phyloP scores from a whole-genome alignment of 2,888 invertebrate species.

The Anthophora plumipes region DNA sequence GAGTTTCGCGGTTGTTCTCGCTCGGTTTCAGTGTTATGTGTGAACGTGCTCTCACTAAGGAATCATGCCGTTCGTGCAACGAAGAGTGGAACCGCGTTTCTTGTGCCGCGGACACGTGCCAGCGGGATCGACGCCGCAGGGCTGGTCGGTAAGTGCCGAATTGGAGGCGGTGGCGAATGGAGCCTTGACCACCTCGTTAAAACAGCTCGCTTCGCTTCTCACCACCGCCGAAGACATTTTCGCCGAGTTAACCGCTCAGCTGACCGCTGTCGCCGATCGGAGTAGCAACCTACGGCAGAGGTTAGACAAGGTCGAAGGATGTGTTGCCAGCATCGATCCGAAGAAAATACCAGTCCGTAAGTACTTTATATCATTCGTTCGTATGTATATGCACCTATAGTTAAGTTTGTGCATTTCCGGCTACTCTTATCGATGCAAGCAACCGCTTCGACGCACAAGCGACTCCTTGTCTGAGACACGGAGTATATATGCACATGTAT shows the following conservation, averaged over 20 bases:
- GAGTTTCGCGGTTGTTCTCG: not conserved
- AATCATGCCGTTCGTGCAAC: constrained; percentile 94
- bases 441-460: not conserved
- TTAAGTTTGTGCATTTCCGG: not conserved
- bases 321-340: constrained; percentile 91
- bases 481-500: not conserved
- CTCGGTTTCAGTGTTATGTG: constrained; percentile 50
- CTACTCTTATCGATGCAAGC: constrained; percentile 27
- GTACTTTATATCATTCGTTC: constrained; percentile 85
- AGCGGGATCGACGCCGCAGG: constrained; percentile 92
- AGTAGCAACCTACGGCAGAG: constrained; percentile 90
- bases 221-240: constrained; percentile 94
- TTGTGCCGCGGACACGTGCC: constrained; percentile 90
- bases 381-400: constrained; percentile 14
- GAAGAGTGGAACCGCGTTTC: constrained; percentile 92
- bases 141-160: constrained; percentile 92
- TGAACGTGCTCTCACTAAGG: constrained; percentile 22
- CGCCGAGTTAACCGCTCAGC: constrained; percentile 91
- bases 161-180: constrained; percentile 94
- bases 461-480: constrained; percentile 11
- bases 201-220: constrained; percentile 94
- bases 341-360: constrained; percentile 97
- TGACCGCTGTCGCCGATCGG: constrained; percentile 90
- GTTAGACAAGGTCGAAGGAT: constrained; percentile 89
- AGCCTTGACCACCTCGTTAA: constrained; percentile 92